Evolutionary conservation across 2,797 vertebrate genomes (phyloP).

Genomic region (Sebastes elongatus): DNA sequence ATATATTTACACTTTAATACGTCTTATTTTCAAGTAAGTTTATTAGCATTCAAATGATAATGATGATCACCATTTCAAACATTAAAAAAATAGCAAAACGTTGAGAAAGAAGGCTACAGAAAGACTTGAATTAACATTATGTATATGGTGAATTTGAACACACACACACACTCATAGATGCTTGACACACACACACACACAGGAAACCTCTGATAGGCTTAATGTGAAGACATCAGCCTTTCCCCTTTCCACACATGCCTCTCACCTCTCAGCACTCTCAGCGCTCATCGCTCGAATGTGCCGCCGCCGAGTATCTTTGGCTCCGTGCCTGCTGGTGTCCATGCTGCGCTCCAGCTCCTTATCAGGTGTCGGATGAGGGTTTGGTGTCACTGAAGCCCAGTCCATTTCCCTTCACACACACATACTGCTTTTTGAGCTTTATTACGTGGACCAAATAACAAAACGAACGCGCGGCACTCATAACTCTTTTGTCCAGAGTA

Average conservation of each 20-base stretch:
- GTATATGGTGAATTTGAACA: not conserved
- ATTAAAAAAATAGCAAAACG: not conserved
- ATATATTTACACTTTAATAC: not conserved
- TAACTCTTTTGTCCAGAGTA: not conserved
- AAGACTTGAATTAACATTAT: not conserved
- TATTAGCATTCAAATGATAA: not conserved
- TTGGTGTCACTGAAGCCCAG: constrained; percentile 61
- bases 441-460: not conserved
- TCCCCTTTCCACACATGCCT: constrained; percentile 58
- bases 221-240: constrained; percentile 60
- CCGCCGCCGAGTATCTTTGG: constrained; percentile 61
- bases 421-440: constrained; percentile 8
- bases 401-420: constrained; percentile 36
- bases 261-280: constrained; percentile 63
- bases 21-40: not conserved
- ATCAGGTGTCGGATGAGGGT: constrained; percentile 77
- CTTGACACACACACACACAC: constrained; percentile 18
- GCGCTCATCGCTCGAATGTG: constrained; percentile 46
- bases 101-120: not conserved
- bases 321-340: constrained; percentile 49
- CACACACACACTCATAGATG: not conserved
- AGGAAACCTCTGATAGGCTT: constrained; percentile 36
- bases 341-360: constrained; percentile 53
- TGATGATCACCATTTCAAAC: not conserved
- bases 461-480: not conserved